Evolutionary conservation across 2,113 vertebrate species (phyloP).

Genomic region (Xiphias gladius): DNA sequence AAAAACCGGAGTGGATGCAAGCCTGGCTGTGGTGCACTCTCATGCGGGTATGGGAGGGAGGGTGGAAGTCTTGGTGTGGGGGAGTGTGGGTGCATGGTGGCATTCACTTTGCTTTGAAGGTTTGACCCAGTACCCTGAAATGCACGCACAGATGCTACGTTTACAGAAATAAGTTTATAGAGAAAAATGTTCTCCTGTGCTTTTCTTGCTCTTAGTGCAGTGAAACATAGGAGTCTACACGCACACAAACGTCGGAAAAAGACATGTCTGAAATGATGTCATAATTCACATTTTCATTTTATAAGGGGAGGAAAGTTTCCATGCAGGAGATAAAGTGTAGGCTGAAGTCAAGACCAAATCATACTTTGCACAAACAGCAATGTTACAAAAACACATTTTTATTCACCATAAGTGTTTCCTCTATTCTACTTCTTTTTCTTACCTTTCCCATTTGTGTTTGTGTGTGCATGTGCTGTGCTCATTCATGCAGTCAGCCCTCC

Average conservation of each 20-base stretch:
- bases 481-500: background rate
- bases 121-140: conserved; percentile 41
- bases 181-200: conserved; percentile 2
- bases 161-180: conserved; percentile 34
- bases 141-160: conserved; percentile 16
- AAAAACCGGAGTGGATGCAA: conserved; percentile 60
- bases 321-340: conserved; percentile 50
- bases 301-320: conserved; percentile 54
- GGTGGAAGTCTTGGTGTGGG: background rate
- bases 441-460: conserved; percentile 16
- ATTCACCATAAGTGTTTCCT: background rate
- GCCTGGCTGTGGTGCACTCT: conserved; percentile 45
- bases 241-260: conserved; percentile 23
- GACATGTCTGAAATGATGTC: conserved; percentile 35
- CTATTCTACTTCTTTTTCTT: background rate
- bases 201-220: conserved; percentile 1
- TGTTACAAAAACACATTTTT: background rate
- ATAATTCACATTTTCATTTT: conserved; percentile 42
- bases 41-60: conserved; percentile 56
- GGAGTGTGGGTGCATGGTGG: conserved; percentile 44
- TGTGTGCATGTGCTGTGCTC: background rate
- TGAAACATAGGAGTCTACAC: conserved; percentile 9
- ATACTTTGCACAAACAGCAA: conserved; percentile 20
- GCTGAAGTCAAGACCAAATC: conserved; percentile 47
- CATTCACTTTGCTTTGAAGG: conserved; percentile 60